Evolutionary conservation across 2,113 vertebrate genomes (phyloP).

Genomic region (Sapajus apella): DNA sequence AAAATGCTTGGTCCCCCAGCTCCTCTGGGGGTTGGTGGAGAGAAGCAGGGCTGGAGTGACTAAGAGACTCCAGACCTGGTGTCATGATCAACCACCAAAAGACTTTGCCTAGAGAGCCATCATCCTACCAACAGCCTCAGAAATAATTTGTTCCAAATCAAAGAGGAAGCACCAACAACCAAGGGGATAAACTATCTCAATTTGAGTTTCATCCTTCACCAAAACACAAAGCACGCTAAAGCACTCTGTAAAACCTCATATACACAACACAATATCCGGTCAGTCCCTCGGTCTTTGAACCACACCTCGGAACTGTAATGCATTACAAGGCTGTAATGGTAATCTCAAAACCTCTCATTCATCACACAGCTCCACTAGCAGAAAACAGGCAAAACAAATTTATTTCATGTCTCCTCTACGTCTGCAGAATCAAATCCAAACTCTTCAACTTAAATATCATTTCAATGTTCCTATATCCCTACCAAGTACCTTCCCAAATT

Average conservation of each 20-base stretch:
- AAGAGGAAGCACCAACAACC: not conserved
- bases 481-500: no score
- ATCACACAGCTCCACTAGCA: not conserved
- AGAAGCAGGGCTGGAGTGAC: not conserved
- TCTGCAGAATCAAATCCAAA: not conserved
- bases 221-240: not conserved
- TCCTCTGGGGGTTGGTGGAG: not conserved
- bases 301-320: not conserved
- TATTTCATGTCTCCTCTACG: not conserved
- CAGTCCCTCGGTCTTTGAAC: not conserved
- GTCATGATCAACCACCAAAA: not conserved
- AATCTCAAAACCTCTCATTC: not conserved
- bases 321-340: not conserved
- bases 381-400: not conserved
- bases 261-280: not conserved
- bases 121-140: not conserved
- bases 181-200: not conserved
- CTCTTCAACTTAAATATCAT: not conserved
- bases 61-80: not conserved
- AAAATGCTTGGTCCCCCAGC: not conserved
- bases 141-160: not conserved
- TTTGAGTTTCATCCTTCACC: not conserved
- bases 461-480: not conserved
- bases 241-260: not conserved
- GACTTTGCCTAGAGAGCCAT: not conserved